Conservation (phyloP, 2,888 invertebrate species). For the Amiota communis region DNA sequence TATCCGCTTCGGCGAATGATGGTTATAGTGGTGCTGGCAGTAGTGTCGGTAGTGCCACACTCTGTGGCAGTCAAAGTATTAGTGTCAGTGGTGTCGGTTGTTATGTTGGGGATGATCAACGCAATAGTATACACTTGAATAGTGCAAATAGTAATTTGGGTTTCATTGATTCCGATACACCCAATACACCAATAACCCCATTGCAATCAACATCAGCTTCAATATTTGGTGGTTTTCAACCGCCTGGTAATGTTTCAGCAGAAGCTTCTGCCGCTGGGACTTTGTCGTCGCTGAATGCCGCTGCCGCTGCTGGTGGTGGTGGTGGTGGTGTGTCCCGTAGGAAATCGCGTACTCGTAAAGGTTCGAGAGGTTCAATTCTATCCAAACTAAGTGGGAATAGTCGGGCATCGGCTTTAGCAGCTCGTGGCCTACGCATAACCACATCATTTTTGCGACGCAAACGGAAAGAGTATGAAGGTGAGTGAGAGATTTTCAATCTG, state of each 20-base stretch:
- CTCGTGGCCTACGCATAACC: conserved; percentile 65
- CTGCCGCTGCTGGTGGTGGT: conserved; percentile 23
- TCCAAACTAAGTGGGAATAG: conserved; percentile 61
- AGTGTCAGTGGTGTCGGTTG: conserved; percentile 28
- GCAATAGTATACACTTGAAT: conserved; percentile 59
- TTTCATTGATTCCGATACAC: conserved; percentile 66
- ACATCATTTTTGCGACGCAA: conserved; percentile 69
- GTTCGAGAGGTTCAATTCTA: conserved; percentile 63
- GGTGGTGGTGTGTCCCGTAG: conserved; percentile 37
- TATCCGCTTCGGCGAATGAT: conserved; percentile 30
- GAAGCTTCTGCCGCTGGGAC: conserved; percentile 54
- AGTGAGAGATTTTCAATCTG: conserved; percentile 41
- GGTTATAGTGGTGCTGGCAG: conserved; percentile 40
- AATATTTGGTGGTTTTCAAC: conserved; percentile 41
- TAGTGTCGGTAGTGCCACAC: conserved; percentile 38
- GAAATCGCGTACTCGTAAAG: conserved; percentile 59
- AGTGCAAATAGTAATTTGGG: conserved; percentile 68
- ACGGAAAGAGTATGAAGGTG: conserved; percentile 71
- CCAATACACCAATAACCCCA: conserved; percentile 63
- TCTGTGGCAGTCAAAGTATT: conserved; percentile 36
- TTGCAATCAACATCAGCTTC: conserved; percentile 47
- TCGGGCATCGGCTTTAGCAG: conserved; percentile 56
- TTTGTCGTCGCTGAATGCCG: conserved; percentile 41
- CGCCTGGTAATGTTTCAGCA: conserved; percentile 30
- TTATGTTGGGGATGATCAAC: conserved; percentile 36